Evolutionary conservation across 1,140 invertebrate genomes (phyloP).

Genomic region (Apis laboriosa): DNA sequence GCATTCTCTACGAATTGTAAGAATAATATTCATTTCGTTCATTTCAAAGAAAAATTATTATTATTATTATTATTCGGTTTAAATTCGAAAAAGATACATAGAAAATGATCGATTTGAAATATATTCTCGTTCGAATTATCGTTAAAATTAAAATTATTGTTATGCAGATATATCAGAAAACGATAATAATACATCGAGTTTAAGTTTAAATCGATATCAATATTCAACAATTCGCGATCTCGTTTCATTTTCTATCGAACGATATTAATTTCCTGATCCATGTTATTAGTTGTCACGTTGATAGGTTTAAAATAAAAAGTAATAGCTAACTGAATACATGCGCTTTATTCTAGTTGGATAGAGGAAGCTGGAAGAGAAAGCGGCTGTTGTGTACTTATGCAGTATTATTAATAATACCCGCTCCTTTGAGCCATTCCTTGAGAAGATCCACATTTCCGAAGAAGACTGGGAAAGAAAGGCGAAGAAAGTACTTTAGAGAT

Average conservation of each 20-base stretch:
- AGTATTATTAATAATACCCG: constrained; percentile 74
- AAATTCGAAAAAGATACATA: no score
- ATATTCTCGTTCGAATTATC: no score
- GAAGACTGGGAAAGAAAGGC: constrained; percentile 70
- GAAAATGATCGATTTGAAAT: no score
- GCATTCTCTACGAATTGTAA: no score
- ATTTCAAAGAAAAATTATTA: no score
- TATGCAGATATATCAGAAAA: background rate
- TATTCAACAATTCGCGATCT: background rate
- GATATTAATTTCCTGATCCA: constrained; percentile 7
- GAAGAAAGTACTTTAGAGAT: constrained; percentile 55
- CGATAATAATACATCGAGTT: background rate
- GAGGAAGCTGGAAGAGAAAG: constrained; percentile 42
- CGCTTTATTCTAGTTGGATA: constrained; percentile 18
- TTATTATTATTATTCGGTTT: no score
- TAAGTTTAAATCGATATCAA: background rate
- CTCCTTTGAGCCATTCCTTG: constrained; percentile 77
- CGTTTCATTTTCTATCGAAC: background rate
- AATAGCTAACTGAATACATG: background rate
- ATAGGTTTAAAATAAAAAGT: constrained; percentile 5
- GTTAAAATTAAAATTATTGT: no score
- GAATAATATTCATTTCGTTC: no score
- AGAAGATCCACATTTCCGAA: constrained; percentile 78
- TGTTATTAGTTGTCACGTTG: background rate
- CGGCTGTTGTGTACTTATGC: constrained; percentile 23